Percentiles rank a stretch among this genome's conserved stretches.
Evolutionary conservation across 2,797 vertebrate species (phyloP).

Genomic region (Esox lucius): DNA sequence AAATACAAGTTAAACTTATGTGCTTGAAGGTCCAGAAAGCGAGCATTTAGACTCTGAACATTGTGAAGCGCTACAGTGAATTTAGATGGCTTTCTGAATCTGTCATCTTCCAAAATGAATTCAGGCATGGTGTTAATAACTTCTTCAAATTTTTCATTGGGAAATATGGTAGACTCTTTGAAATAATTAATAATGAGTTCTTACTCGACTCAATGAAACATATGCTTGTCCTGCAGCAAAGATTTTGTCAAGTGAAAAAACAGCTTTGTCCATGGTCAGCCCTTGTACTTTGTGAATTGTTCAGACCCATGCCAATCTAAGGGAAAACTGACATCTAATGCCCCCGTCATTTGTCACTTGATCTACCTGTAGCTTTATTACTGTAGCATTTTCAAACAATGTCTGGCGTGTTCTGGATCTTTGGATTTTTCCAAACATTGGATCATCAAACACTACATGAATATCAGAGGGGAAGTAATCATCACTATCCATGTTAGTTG

Average conservation of each 20-base stretch:
- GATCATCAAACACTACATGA: constrained; percentile 24
- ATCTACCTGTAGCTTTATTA: constrained; percentile 20
- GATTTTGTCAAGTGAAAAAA: constrained; percentile 22
- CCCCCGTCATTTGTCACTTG: constrained; percentile 8
- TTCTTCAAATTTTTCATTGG: constrained; percentile 1
- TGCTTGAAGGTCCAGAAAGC: too few relatives aligned
- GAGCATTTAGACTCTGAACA: too few relatives aligned
- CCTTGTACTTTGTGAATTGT: constrained; percentile 33
- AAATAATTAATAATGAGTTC: constrained; percentile 1
- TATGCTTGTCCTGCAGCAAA: constrained; percentile 25
- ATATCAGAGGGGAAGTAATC: constrained; percentile 11
- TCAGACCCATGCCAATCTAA: constrained; percentile 20
- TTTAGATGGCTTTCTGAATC: not conserved
- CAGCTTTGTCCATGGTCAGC: constrained; percentile 15
- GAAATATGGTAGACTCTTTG: not conserved
- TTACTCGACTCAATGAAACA: constrained; percentile 1
- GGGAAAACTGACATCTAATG: constrained; percentile 14
- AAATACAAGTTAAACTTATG: too few relatives aligned
- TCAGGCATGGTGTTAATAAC: not conserved
- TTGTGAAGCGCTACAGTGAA: too few relatives aligned
- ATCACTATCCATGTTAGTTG: not conserved
- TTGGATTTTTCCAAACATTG: constrained; percentile 13
- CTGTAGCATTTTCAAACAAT: not conserved
- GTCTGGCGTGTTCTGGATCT: constrained; percentile 3
- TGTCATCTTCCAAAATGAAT: not conserved